Base-by-base conservation (phyloP, 2,888 invertebrate genomes). In the Tipula lateralis region DNA sequence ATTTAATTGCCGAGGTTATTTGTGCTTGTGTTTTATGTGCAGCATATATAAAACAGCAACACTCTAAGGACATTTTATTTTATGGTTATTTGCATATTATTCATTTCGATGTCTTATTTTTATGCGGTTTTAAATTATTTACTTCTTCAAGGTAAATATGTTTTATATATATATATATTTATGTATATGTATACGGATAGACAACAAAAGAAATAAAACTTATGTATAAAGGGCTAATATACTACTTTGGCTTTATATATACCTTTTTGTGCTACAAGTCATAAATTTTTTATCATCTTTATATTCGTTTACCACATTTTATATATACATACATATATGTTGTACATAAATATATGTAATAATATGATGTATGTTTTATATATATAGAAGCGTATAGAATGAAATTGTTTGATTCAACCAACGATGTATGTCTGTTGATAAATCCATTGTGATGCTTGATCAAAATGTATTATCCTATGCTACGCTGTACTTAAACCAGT, bases 181-280 rank as follows among this genome's bases (percentile, higher is more conserved):
- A 16, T 16, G 16, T 4, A 44, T 16, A 44, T 44, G 16, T 16
- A 44, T 12, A 66, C 9, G 9, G 19, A 66, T 66, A 66, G 66
- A 66, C 66, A 66, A 66, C 66, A 66, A 66, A 66, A 66, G 66
- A 66, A 66, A 66, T 66, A 66, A 66, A 66, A 66, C 66, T 66
- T 66, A 66, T 66, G 24, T 66, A 24, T 24, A 66, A 66, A 66
- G 66, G 66, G 66, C 66, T 66, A 66, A 66, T 66, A 66, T 66
- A 66, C 66, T 24, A 66, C 66, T 66, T 66, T 66, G 24, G 2
- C 24, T 66, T 66, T 66, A 66, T 16, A 50, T 16, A n/a, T 50
- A 16, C 9, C 12, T 66, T 66, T 19, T 5, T 66, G 9, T 66
- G 66, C 66, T 66, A 66, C 66, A 66, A 66, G 66, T 24, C 66